Base-by-base conservation (phyloP, 2,888 invertebrate genomes). In the Beris morrisii region DNA sequence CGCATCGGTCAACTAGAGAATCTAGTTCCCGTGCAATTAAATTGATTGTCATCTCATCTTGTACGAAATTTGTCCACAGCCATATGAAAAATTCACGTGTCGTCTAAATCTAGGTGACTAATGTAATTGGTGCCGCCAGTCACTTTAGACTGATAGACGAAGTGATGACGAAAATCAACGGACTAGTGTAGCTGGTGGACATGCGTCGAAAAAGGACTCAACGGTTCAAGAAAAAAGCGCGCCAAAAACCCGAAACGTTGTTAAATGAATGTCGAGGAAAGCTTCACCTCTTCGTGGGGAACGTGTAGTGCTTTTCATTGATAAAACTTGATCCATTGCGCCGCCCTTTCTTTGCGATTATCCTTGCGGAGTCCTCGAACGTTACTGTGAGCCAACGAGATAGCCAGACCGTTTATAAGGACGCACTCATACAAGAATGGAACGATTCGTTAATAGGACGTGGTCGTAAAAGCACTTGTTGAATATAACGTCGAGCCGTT, bases 381-480 rank as follows among this genome's bases (percentile, higher is more conserved):
- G 5, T 6, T 12, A 6, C 11, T 12, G 5, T 1, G n/a, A n/a
- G 48, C n/a, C 22, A 15, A 15, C 50, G 50, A 50, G 50, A 50
- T 11, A 50, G 52, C 43, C 12, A 61, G 61, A 43, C 50, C 43
- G 38, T 67, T 67, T 67, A 67, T 64, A 67, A 67, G 53, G 67
- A 46, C 64, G 64, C 63, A 64, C 63, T 52, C 52, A 57, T 48
- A 52, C 22, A 43, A 53, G 64, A 67, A 48, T 50, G 28, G 45
- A 57, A 46, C 56, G 67, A 67, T 67, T 67, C 63, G 63, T 64
- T 64, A 46, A 58, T 61, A 66, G 61, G 66, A 66, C 66, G 61
- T 61, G 66, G 44, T 58, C 54, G 48, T 53, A 55, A 66, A 61
- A 61, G 54, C 28, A 66, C 66, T 66, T 66, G 66, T 66, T 66